Conservation (phyloP, 2,113 vertebrate species). For the Myotis yumanensis region DNA sequence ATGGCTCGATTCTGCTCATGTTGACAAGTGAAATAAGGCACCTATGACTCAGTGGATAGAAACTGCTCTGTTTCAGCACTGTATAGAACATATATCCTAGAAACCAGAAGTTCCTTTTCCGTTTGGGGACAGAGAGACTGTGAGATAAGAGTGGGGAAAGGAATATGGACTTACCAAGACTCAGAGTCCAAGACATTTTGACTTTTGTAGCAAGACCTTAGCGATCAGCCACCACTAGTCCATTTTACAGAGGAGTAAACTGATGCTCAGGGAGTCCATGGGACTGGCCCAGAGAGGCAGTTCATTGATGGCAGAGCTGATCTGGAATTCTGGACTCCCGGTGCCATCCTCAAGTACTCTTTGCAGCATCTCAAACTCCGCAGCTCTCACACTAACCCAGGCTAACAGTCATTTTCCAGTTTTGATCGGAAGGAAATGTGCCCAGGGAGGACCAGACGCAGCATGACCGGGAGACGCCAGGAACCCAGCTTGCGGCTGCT, state of each 20-base stretch:
- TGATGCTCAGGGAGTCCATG: not conserved
- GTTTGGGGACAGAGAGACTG: not conserved
- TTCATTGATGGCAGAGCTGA: not conserved
- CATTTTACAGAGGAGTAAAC: not conserved
- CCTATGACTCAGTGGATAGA: not conserved
- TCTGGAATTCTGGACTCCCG: not conserved
- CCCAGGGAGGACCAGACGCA: not conserved
- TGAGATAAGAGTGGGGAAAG: not conserved
- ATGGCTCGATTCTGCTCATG: not conserved
- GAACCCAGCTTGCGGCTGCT: not conserved
- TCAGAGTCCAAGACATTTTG: not conserved
- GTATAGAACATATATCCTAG: not conserved
- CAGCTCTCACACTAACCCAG: not conserved
- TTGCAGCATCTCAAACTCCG: not conserved
- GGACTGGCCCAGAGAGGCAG: not conserved
- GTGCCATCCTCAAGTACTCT: accelerated
- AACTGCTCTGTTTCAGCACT: not conserved
- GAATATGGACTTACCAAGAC: not conserved
- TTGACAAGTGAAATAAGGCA: not conserved
- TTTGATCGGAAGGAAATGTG: not conserved
- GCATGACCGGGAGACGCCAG: not conserved
- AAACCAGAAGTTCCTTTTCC: not conserved
- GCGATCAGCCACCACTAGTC: not conserved
- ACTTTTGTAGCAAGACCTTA: not conserved
- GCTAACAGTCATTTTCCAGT: not conserved